Evolutionary conservation across 1,140 invertebrate species (phyloP).

Genomic region (Euura lappo): DNA sequence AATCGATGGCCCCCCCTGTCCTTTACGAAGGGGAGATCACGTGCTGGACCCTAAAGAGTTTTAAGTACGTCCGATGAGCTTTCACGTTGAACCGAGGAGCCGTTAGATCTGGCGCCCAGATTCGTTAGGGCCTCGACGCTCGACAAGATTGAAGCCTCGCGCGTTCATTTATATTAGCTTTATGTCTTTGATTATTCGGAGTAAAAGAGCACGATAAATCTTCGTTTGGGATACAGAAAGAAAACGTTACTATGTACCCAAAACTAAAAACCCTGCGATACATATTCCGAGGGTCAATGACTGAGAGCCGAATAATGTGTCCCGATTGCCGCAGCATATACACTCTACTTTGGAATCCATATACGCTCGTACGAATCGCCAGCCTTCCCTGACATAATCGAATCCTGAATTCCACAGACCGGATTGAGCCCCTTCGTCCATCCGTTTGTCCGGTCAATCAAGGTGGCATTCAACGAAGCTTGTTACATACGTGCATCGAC

Average conservation of each 20-base stretch:
- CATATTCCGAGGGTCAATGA: too few relatives aligned
- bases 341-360: too few relatives aligned
- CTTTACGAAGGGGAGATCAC: background rate
- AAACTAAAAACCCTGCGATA: too few relatives aligned
- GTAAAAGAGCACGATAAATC: background rate
- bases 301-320: background rate
- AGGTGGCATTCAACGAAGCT: background rate
- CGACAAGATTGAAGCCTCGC: background rate
- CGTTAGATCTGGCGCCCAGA: background rate
- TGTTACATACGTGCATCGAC: background rate
- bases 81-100: background rate
- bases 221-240: background rate
- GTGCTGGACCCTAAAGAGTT: background rate
- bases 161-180: too few relatives aligned
- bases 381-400: background rate
- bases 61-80: background rate
- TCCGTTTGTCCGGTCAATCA: constrained; percentile 6
- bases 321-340: background rate
- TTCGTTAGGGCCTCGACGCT: background rate
- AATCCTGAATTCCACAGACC: background rate
- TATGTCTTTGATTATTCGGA: too few relatives aligned
- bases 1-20: too few relatives aligned
- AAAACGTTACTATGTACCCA: background rate
- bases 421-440: background rate
- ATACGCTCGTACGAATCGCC: background rate